Percentiles rank a stretch among this genome's conserved stretches.
Conservation (phyloP, 2,113 vertebrate genomes). For the Neopipo cinnamomea region DNA sequence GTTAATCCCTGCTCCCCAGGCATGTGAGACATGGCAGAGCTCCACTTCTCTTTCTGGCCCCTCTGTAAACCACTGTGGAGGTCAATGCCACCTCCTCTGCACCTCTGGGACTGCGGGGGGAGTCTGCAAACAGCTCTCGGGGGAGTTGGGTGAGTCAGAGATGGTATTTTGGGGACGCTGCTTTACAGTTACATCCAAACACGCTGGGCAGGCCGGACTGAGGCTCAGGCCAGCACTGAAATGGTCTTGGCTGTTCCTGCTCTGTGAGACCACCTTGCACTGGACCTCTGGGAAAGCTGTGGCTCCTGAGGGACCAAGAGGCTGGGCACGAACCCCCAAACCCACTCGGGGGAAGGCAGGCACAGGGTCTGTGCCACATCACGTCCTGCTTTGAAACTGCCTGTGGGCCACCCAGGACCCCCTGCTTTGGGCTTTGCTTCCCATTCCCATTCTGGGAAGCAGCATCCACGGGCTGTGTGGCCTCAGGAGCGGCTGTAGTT, state of each 20-base stretch:
- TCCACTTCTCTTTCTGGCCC: not conserved
- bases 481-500: not conserved
- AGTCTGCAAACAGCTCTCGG: not conserved
- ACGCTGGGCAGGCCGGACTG: not conserved
- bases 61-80: fast-evolving
- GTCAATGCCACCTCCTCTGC: not conserved
- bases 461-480: not conserved
- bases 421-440: not conserved
- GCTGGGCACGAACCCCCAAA: not conserved
- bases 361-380: not conserved
- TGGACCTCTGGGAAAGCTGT: not conserved
- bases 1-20: not conserved
- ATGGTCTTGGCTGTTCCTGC: not conserved
- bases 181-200: not conserved
- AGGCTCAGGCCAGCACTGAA: not conserved
- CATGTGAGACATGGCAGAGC: fast-evolving
- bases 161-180: not conserved
- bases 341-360: fast-evolving
- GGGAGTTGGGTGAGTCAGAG: not conserved
- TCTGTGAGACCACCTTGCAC: no score
- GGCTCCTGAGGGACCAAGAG: not conserved
- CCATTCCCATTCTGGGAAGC: not conserved
- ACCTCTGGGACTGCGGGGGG: fast-evolving
- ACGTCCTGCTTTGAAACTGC: not conserved
- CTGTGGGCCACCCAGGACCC: not conserved